These are phyloP conservation scores for Equus przewalskii DNA, from an alignment of 2,113 vertebrate species.

Conservation along the genomic window DNA sequence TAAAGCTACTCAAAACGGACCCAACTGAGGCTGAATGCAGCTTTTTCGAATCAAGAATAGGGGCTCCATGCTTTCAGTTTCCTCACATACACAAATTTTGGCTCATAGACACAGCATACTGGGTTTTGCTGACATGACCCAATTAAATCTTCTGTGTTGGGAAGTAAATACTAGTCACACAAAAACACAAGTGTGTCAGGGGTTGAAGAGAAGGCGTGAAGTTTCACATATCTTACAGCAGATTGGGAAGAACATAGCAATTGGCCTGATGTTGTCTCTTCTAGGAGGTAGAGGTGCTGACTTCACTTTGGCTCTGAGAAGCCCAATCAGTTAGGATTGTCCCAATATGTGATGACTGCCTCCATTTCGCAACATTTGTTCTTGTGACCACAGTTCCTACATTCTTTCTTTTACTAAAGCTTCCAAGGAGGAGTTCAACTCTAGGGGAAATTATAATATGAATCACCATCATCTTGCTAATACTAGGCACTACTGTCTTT, in stretches of 20 bases:
- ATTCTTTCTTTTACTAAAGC: neutral
- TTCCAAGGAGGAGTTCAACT: neutral
- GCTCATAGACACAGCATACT: neutral
- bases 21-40: neutral
- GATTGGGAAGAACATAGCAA: neutral
- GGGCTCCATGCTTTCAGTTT: neutral
- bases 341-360: neutral
- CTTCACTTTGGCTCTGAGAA: neutral
- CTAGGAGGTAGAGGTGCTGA: neutral
- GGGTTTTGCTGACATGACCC: neutral
- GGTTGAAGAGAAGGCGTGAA: neutral
- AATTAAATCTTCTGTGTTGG: neutral
- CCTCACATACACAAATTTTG: conserved; percentile 41
- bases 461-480: neutral
- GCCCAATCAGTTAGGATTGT: neutral
- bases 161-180: conserved; percentile 22
- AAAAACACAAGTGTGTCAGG: conserved; percentile 41
- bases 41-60: conserved; percentile 42
- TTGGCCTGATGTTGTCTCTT: neutral
- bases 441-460: neutral
- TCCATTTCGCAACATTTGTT: neutral
- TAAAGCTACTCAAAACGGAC: neutral
- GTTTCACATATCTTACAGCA: neutral
- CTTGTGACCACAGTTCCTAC: neutral
- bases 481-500: neutral